Base-by-base conservation (phyloP, 2,888 invertebrate genomes). In the Stenodema calcarata region DNA sequence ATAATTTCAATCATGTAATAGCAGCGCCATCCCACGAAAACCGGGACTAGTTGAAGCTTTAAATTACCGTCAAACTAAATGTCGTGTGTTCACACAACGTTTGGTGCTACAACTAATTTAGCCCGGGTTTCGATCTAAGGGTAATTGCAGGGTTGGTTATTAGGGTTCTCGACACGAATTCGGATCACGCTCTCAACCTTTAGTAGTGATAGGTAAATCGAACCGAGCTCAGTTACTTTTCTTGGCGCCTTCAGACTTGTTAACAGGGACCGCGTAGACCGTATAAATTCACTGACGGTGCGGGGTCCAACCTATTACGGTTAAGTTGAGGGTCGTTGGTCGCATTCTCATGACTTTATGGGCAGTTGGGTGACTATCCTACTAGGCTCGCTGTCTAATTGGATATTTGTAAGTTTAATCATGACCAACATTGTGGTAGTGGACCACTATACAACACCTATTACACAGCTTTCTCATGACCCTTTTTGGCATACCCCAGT, bases 161-260 rank as follows among this genome's bases (percentile, higher is more conserved):
- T 84, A 84, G 47, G 73, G 70, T 44, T 50, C 84, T 75, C 84
- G 73, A 73, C 73, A 73, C 75, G 84, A 70, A 54, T 84, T 84
- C 84, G 42, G 47, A 84, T 84, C 84, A 84, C 84, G 84, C 84
- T 84, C 42, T 42, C 44, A 70, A 44, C 84, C 75, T 75, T 73
- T 27, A 70, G 50, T 73, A 73, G 42, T 47, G 73, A 73, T 75
- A 44, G 73, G 84, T 41, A 80, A 80, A 80, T 80, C 80, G 80
- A 80, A 80, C 80, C 44, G 78, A 18, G 78, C 42, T 78, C 7
- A 44, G 78, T 78, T 78, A 41, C 41, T 78, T 78, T 78, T 73
- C 73, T 73, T 35, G 35, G 73, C 30, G 18, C 28, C 70, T 27
- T 16, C 70, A 41, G n/a, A 73, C 16, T 28, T 70, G 73, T 41